Evolutionary conservation across 2,113 vertebrate genomes (phyloP).

Genomic region (Cercopithecus mona): DNA sequence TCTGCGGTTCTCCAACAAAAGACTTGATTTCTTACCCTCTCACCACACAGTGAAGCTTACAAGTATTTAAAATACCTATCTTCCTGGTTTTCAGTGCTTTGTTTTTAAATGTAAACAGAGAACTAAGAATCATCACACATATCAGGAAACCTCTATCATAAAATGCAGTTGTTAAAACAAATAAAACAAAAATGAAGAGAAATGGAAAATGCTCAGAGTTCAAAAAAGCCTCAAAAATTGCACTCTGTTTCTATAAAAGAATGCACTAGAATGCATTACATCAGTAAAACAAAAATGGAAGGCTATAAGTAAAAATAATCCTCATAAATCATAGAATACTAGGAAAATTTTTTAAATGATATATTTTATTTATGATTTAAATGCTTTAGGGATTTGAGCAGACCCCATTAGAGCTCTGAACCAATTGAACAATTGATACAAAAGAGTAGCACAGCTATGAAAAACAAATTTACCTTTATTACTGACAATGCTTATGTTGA

Average conservation of each 20-base stretch:
- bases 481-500: background rate
- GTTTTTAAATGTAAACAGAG: background rate
- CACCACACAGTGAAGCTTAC: accelerated
- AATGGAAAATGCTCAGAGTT: background rate
- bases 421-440: background rate
- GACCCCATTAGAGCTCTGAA: background rate
- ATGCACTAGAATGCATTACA: background rate
- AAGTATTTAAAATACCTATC: background rate
- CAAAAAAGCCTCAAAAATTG: background rate
- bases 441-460: background rate
- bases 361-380: background rate
- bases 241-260: background rate
- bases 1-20: background rate
- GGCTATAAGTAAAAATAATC: background rate
- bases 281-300: background rate
- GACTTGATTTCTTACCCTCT: background rate
- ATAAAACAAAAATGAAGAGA: background rate
- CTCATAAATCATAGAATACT: background rate
- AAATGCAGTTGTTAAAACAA: background rate
- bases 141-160: background rate
- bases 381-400: background rate
- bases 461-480: background rate
- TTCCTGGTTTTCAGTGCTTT: background rate
- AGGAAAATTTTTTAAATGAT: background rate
- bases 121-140: background rate